Evolutionary conservation across 1,140 invertebrate genomes (phyloP).

Genomic region (Drosophila jambulina): DNA sequence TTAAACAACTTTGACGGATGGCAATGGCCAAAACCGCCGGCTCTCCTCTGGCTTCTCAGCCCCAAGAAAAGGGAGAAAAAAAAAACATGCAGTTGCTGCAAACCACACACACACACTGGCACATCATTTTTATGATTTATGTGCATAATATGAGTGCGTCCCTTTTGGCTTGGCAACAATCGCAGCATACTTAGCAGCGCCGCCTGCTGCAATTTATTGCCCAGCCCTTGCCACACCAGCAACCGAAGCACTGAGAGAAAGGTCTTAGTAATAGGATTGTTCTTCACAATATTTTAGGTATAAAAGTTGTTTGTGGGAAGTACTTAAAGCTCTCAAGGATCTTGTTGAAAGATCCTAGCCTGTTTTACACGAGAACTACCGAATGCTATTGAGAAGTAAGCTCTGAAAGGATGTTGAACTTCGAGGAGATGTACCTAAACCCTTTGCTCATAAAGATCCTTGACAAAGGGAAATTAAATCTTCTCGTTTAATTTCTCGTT

Average conservation of each 20-base stretch:
- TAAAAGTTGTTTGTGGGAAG: too few species aligned
- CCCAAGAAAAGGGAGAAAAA: constrained; percentile 9
- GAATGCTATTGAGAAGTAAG: too few species aligned
- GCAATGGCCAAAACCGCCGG: constrained; percentile 43
- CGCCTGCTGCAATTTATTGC: constrained; percentile 68
- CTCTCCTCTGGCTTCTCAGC: background rate
- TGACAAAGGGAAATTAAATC: too few species aligned
- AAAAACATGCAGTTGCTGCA: constrained; percentile 56
- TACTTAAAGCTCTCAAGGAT: too few species aligned
- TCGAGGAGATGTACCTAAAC: too few species aligned
- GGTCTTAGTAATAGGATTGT: rapidly evolving
- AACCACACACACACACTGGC: background rate
- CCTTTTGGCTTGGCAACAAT: constrained; percentile 41
- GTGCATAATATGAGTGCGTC: constrained; percentile 47
- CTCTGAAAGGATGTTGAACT: too few species aligned
- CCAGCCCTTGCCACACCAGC: background rate
- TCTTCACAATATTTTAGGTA: too few species aligned
- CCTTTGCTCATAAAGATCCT: too few species aligned
- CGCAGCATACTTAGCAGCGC: constrained; percentile 55
- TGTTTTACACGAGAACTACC: too few species aligned
- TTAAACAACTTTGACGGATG: constrained; percentile 79
- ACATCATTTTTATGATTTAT: constrained; percentile 66
- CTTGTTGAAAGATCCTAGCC: too few species aligned
- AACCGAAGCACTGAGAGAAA: background rate
- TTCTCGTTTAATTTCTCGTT: too few species aligned